Evolutionary conservation across 2,113 vertebrate genomes (phyloP).

Genomic region (Malurus elegans): DNA sequence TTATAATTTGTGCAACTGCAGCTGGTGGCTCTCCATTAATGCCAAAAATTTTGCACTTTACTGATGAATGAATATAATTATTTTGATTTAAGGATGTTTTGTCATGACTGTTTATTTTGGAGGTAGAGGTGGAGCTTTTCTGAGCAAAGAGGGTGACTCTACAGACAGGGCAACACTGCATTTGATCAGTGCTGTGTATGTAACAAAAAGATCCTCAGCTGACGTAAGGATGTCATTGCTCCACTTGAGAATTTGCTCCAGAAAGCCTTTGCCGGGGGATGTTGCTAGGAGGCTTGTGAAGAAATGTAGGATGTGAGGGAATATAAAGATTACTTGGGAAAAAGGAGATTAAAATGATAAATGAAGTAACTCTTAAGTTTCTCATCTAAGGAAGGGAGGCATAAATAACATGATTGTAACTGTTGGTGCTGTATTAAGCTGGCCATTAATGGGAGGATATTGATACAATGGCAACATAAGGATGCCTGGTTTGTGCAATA

Average conservation of each 20-base stretch:
- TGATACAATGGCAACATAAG: not conserved
- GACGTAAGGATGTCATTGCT: not conserved
- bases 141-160: not conserved
- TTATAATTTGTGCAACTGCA: not conserved
- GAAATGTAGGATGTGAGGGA: not conserved
- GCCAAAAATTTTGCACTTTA: not conserved
- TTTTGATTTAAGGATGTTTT: not conserved
- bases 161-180: not conserved
- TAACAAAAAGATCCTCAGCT: not conserved
- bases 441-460: not conserved
- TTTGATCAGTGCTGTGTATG: not conserved
- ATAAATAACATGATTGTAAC: not conserved
- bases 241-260: not conserved
- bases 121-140: not conserved
- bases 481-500: not conserved
- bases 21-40: not conserved
- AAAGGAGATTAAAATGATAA: not conserved
- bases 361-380: not conserved
- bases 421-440: not conserved
- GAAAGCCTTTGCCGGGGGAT: not conserved
- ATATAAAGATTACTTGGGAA: not conserved
- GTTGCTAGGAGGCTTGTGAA: constrained; percentile 15
- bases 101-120: not conserved
- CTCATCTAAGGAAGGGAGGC: not conserved
- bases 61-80: not conserved